Evolutionary conservation across 1,140 invertebrate genomes (phyloP), one percentile per base, ranked within the genome.

Genomic region (Brachionus rotundiformis): DNA sequence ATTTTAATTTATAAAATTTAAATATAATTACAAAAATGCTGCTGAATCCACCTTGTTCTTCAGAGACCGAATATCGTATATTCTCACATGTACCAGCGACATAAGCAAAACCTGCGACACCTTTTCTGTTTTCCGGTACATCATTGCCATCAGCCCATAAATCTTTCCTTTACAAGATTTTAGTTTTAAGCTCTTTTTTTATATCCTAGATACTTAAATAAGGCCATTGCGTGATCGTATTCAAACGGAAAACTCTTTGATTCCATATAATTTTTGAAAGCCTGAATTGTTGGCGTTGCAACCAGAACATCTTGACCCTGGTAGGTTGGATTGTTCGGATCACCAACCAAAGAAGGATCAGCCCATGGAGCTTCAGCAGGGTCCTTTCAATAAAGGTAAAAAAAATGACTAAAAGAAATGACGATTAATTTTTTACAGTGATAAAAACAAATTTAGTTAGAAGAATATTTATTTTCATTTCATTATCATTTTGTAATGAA

Each of bases 11-110:
- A 7, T 68, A 13, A 13, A 16, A 33, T 33, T 68, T 11, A 76
- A 76, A 39, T 47, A 77, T 27, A 77, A 19, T 49, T 47, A 79
- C 76, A 54, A 27, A 63, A 39, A 79, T 54, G 11, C 76, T 79
- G 10, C 25, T 29, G 31, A 79, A 79, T 1, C 44, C 76, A 36
- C 76, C 76, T 16, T 39, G 47, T 23, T 79, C 76, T 79, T 79
- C 76, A 7, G 76, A 31, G 4, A 79, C 36, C 4, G 76, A 79
- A 39, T 79, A 79, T 19, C 47, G 16, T 23, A 23, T 36, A 41
- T 29, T 59, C 7, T 19, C 19, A 63, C 76, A 79, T 31, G 54
- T 31, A 16, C 44, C 76, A 29, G 13, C 23, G 3, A 79, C 23
- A 79, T 54, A 63, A 16, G 76, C 76, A 59, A 79, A 27, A 19